phyloP scores from a whole-genome alignment of 2,888 invertebrate species.

The Pseudolycoriella hygida region DNA sequence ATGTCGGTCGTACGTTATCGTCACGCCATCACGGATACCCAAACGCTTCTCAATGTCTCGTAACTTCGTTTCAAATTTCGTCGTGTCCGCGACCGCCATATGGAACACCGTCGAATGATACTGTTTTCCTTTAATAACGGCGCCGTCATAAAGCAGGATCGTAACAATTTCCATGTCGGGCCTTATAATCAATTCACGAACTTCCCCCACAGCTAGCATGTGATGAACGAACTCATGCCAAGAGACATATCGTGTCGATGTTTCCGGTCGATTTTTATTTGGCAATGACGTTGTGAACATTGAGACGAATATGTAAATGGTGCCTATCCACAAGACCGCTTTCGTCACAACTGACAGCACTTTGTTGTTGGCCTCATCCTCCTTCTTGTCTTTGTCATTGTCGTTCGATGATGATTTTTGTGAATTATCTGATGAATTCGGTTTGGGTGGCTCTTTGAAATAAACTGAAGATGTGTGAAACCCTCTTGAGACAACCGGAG shows the following conservation, averaged over 20 bases:
- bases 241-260: constrained; percentile 51
- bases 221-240: constrained; percentile 96
- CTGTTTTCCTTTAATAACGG: constrained; percentile 65
- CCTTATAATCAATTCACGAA: constrained; percentile 66
- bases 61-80: constrained; percentile 78
- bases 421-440: no score
- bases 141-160: constrained; percentile 68
- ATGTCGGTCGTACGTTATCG: constrained; percentile 68
- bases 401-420: constrained; percentile 8
- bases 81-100: constrained; percentile 71
- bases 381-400: constrained; percentile 26
- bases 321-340: constrained; percentile 62
- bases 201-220: constrained; percentile 88
- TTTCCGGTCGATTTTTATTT: constrained; percentile 51
- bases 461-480: neutral
- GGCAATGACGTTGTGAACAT: constrained; percentile 53
- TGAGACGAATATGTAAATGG: constrained; percentile 56
- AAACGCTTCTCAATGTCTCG: constrained; percentile 65
- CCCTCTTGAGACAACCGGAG: neutral
- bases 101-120: constrained; percentile 47
- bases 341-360: constrained; percentile 54
- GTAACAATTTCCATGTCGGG: constrained; percentile 75
- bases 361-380: constrained; percentile 49
- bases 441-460: neutral
- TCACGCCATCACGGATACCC: constrained; percentile 65